Evolutionary conservation across 2,797 vertebrate genomes (phyloP), one percentile per base, ranked within the genome.

Genomic region (Eulemur coronatus): DNA sequence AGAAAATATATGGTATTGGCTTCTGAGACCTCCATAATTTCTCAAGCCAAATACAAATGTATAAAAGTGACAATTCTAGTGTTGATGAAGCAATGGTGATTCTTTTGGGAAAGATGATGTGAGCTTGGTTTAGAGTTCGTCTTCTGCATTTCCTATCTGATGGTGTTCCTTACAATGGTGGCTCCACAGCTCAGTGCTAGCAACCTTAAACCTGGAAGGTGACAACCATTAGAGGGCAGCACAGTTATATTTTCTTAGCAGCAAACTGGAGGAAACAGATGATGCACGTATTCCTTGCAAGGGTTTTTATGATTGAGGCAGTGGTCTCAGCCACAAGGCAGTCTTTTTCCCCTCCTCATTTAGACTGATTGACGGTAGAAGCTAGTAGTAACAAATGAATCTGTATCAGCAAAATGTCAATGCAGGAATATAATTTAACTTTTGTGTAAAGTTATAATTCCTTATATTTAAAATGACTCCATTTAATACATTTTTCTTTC

Each of bases 221-320:
- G 95, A 46, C 94, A 90, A 72, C 97, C 98, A 95, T 97, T 95
- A 98, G 98, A 98, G 98, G 98, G 98, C 98, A 98, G 98, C 95
- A 98, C 97, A 94, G 96, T 48, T 97, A 96, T 86, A 85, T 89
- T 97, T 98, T 98, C 91, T 91, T 84, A 84, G 63, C 70, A 43
- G 17, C 80, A 86, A 97, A 35, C 33, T 1, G 11, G 20, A 85
- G 92, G 28, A 35, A 33, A 86, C 69, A 65, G 59, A 61, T 46
- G 82, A 85, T 80, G 57, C 17, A 70, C 13, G 7, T n/a, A 69
- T 80, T 52, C 18, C 10, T 88, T 43, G 63, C 67, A 46, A 55
- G 61, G 63, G 69, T 93, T 59, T 87, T 52, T 61, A 9, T 43
- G 88, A 65, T 41, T 67, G 70, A 94, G 30, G 12, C 7, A 14